Evolutionary conservation across 2,797 vertebrate genomes (phyloP).

Genomic region (Gastrophryne carolinensis): DNA sequence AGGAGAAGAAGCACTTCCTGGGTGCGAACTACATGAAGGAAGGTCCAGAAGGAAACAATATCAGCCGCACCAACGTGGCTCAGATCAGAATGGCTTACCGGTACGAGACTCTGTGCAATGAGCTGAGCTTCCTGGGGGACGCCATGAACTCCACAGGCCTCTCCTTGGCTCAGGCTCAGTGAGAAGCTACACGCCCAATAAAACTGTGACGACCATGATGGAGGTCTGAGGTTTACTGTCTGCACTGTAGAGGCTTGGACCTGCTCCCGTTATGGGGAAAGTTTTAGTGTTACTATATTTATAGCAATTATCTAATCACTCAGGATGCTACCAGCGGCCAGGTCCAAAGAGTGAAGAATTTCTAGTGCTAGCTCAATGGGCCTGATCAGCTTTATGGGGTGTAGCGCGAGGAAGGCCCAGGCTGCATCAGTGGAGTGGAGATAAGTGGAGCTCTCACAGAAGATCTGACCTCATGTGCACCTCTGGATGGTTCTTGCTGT

Average conservation of each 20-base stretch:
- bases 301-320: neutral
- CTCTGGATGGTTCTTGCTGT: no score
- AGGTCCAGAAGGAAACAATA: conserved; percentile 91
- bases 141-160: conserved; percentile 79
- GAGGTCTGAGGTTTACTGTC: neutral
- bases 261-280: neutral
- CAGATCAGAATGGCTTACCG: conserved; percentile 95
- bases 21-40: conserved; percentile 87
- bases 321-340: no score
- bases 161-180: conserved; percentile 58
- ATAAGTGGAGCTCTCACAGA: no score
- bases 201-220: neutral
- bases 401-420: no score
- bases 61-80: conserved; percentile 90
- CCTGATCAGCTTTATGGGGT: no score
- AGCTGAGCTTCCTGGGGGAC: conserved; percentile 91
- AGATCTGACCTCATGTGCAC: no score
- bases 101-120: conserved; percentile 89
- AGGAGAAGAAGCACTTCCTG: conserved; percentile 94
- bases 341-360: no score
- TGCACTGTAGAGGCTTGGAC: neutral
- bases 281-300: neutral
- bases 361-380: no score
- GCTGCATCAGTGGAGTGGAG: no score
- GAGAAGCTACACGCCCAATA: conserved; percentile 50